Evolutionary conservation across 2,797 vertebrate species (phyloP).

Genomic region (Molossus molossus): DNA sequence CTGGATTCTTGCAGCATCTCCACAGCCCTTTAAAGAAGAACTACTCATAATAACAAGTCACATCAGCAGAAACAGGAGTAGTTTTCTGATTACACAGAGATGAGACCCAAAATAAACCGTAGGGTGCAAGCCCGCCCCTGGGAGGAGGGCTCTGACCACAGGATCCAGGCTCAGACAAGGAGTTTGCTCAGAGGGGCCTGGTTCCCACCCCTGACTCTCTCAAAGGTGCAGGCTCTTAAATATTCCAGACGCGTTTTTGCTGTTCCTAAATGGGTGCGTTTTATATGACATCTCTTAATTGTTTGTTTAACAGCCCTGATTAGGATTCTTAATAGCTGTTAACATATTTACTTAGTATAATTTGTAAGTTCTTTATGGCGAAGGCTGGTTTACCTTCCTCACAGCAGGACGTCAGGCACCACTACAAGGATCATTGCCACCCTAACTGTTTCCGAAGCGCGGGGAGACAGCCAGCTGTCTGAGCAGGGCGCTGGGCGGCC

Average conservation of each 20-base stretch:
- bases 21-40: not conserved
- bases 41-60: not conserved
- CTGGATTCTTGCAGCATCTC: not conserved
- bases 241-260: constrained; percentile 52
- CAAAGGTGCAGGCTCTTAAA: constrained; percentile 57
- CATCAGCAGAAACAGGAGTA: not conserved
- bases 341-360: constrained; percentile 77
- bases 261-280: constrained; percentile 70
- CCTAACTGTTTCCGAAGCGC: constrained; percentile 67
- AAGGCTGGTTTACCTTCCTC: constrained; percentile 75
- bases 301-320: constrained; percentile 82
- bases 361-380: constrained; percentile 77
- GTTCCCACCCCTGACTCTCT: not conserved
- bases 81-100: constrained; percentile 58
- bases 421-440: constrained; percentile 58
- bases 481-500: not conserved
- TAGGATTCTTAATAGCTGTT: constrained; percentile 77
- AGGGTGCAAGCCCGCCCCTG: not conserved
- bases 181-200: not conserved
- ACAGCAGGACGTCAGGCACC: constrained; percentile 71
- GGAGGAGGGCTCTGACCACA: not conserved
- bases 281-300: constrained; percentile 80
- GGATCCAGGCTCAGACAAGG: not conserved
- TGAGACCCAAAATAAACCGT: constrained; percentile 30
- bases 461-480: not conserved